Percentiles rank a stretch among this genome's conserved stretches.
phyloP scores from a whole-genome alignment of 2,113 vertebrate species.

The Oryctolagus cuniculus region mOryCun1.1 NC_091447.1:25670501-25671000 shows the following conservation, averaged over 20 bases:
- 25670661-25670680: neutral
- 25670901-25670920: slow-evolving; percentile 13
- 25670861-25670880: neutral
- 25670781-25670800: neutral
- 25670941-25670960: neutral
- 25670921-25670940: neutral
- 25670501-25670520: too few relatives aligned
- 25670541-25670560: neutral
- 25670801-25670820: neutral
- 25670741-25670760: neutral
- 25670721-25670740: neutral
- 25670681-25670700: neutral
- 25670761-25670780: neutral
- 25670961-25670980: neutral
- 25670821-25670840: neutral
- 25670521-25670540: neutral
- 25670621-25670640: neutral
- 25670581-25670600: neutral
- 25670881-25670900: neutral
- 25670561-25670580: neutral
- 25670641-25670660: neutral
- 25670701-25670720: neutral
- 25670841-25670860: neutral
- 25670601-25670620: too few relatives aligned
- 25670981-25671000: neutral